These are phyloP conservation scores for Clarias gariepinus DNA, from an alignment of 2,113 vertebrate species.

Conservation along the genomic window DNA sequence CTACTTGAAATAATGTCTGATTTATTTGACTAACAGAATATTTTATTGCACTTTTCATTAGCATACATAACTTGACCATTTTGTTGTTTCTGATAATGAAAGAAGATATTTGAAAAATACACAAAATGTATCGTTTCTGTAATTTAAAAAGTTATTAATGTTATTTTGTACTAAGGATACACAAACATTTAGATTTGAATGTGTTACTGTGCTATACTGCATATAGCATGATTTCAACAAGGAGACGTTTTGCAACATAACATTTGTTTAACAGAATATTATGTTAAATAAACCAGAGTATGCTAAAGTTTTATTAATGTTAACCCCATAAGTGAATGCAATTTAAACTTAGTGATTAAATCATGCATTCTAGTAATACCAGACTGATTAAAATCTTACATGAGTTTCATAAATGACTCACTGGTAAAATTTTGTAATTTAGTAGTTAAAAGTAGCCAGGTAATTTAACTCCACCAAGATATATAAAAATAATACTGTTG, in stretches of 20 bases:
- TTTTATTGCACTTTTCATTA: background rate
- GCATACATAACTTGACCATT: background rate
- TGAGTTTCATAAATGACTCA: background rate
- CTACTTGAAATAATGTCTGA: background rate
- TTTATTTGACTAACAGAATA: no score
- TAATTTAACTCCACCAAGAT: background rate
- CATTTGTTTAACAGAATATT: background rate
- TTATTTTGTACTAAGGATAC: background rate
- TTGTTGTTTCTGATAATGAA: background rate
- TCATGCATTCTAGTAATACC: background rate
- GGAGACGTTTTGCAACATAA: background rate
- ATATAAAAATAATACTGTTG: background rate
- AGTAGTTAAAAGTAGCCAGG: background rate
- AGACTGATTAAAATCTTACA: background rate
- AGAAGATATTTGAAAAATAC: background rate
- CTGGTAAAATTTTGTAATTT: background rate
- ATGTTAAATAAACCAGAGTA: background rate
- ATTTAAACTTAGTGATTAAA: background rate
- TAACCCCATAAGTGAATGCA: background rate
- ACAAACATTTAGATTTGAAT: background rate
- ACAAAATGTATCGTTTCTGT: background rate
- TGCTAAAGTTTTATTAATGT: background rate
- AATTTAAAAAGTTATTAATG: background rate
- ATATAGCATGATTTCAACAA: background rate
- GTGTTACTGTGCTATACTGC: background rate